These are phyloP conservation scores for Tokudaia tokunoshimensis DNA, from an alignment of 2,797 vertebrate genomes.

Conservation along the genomic window DNA sequence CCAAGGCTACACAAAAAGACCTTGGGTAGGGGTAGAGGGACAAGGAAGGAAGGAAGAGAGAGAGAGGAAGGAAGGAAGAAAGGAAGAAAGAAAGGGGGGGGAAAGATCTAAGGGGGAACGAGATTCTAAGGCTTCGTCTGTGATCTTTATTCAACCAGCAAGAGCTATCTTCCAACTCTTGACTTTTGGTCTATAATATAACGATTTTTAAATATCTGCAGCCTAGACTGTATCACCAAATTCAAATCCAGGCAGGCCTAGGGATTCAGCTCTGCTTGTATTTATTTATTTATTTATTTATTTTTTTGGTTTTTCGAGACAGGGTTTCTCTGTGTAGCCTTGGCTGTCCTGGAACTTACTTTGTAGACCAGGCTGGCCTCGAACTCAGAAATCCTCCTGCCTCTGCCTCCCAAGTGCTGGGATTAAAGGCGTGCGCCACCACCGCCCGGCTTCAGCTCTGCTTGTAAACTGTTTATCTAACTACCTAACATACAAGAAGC, in stretches of 20 bases:
- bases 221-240: slow-evolving; percentile 6
- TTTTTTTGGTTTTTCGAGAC: too few relatives aligned
- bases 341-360: too few relatives aligned
- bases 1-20: neutral
- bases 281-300: too few relatives aligned
- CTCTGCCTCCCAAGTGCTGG: too few relatives aligned
- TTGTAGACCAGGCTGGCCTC: too few relatives aligned
- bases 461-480: neutral
- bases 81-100: too few relatives aligned
- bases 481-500: neutral
- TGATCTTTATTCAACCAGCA: neutral
- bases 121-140: neutral
- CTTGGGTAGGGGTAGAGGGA: neutral
- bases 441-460: neutral
- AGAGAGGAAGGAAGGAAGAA: too few relatives aligned
- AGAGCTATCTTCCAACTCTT: neutral
- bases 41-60: neutral
- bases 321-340: too few relatives aligned
- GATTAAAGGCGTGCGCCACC: too few relatives aligned
- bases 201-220: slow-evolving; percentile 12
- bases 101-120: neutral
- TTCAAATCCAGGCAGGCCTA: neutral
- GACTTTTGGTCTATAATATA: slow-evolving; percentile 34
- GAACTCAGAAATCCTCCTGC: too few relatives aligned
- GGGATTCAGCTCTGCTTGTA: neutral